Base-by-base conservation (phyloP, 1,140 invertebrate species). In the Tribolium castaneum region DNA sequence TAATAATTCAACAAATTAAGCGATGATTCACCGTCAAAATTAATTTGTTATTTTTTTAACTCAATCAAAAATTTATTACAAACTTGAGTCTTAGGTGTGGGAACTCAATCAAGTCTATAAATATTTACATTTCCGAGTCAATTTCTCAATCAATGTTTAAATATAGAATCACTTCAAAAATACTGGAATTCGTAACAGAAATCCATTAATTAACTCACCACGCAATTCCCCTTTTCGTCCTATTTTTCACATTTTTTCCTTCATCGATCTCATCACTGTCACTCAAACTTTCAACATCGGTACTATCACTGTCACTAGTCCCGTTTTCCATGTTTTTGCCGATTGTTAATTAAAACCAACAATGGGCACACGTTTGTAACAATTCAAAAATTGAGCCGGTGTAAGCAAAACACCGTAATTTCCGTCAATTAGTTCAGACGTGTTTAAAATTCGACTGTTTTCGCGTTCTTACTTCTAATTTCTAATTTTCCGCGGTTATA, bases 401-500 rank as follows among this genome's bases (percentile, higher is more conserved):
- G 12, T 54, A 14, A 14, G 9, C 3, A 30, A 30, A 30, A 10
- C 16, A 10, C 16, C 9, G 7, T 25, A 62, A 62, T 62, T 19
- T 7, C 19, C 25, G 56, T 62, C 56, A 62, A 62, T 62, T 30
- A 25, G 9, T 30, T 7, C 22, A n/a, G 19, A 62, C 22, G 56
- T 10, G 56, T 62, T 50, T 62, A 10, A 62, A 30, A 62, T 25
- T 10, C 10, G 22, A 30, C 56, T 25, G 56, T 30, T 62, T 54
- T 62, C 56, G 56, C 56, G 56, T 62, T 56, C 52, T 56, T 25
- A 25, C 16, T 62, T 30, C 22, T 62, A 62, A 62, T 25, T 62
- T 62, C 56, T 62, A 62, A 62, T 62, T 62, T 62, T 30, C 56
- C 56, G 56, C 14, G 56, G 56, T 62, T 62, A 62, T n/a, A 62